phyloP scores from a whole-genome alignment of 2,888 invertebrate species.

The Pachymerium ferrugineum region DNA sequence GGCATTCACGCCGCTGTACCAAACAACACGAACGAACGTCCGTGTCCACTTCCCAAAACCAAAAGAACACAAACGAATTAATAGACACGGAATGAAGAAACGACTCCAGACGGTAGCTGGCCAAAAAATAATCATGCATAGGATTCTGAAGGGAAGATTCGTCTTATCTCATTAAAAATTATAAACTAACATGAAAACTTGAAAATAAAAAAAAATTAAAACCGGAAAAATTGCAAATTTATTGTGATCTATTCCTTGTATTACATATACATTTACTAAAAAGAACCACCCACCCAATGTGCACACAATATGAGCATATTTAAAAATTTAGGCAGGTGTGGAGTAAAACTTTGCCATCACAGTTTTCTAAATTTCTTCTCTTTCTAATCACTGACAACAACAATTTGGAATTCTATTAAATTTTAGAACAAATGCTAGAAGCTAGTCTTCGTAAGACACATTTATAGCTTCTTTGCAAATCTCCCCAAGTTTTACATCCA shows the following conservation, averaged over 20 bases:
- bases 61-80: constrained; percentile 64
- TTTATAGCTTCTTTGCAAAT: not conserved
- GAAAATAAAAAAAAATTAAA: too few relatives aligned
- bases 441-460: not conserved
- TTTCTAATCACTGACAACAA: not conserved
- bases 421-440: too few relatives aligned
- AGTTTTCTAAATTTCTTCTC: too few relatives aligned
- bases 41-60: constrained; percentile 69
- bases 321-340: not conserved
- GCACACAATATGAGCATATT: too few relatives aligned
- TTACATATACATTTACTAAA: too few relatives aligned
- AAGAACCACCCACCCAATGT: too few relatives aligned
- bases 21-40: constrained; percentile 50
- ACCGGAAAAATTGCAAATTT: too few relatives aligned
- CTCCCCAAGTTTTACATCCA: not conserved
- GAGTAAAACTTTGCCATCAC: not conserved
- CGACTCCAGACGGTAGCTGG: constrained; percentile 65
- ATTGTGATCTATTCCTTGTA: too few relatives aligned
- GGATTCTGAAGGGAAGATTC: constrained; percentile 67
- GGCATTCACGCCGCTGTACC: too few relatives aligned
- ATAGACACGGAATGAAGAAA: constrained; percentile 63
- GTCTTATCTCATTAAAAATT: constrained; percentile 59
- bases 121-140: constrained; percentile 65
- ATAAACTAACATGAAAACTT: too few relatives aligned
- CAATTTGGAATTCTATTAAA: not conserved